Percentiles rank a stretch among this genome's conserved stretches.
These are phyloP conservation scores for Morpho deidamia DNA, from an alignment of 2,888 invertebrate genomes.

Conservation along the genomic window DNA sequence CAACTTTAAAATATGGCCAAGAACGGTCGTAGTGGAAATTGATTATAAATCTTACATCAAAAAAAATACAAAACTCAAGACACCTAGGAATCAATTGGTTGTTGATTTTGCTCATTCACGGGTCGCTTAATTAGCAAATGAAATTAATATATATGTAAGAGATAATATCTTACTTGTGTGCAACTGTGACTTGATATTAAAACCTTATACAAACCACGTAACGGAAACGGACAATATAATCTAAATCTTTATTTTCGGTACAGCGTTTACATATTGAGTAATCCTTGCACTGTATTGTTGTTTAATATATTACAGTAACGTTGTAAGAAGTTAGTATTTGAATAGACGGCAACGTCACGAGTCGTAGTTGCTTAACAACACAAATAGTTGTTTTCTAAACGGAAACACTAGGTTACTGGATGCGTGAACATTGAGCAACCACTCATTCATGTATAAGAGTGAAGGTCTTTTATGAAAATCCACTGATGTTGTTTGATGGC, in stretches of 20 bases:
- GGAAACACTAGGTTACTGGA: slow-evolving; percentile 54
- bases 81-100: too few relatives aligned
- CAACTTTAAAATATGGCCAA: too few relatives aligned
- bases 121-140: too few relatives aligned
- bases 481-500: slow-evolving; percentile 14
- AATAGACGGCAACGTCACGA: slow-evolving; percentile 36
- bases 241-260: background rate
- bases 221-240: background rate
- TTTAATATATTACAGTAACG: slow-evolving; percentile 7
- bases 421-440: slow-evolving; percentile 52
- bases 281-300: slow-evolving; percentile 13
- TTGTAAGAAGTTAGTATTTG: slow-evolving; percentile 21
- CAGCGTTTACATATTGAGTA: slow-evolving; percentile 7
- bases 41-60: too few relatives aligned
- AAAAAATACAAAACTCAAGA: too few relatives aligned
- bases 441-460: slow-evolving; percentile 55
- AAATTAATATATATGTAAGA: too few relatives aligned
- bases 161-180: too few relatives aligned
- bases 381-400: slow-evolving; percentile 59
- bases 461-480: slow-evolving; percentile 54
- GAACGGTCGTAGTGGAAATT: too few relatives aligned
- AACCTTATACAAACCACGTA: background rate
- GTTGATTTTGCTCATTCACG: too few relatives aligned
- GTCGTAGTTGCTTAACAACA: slow-evolving; percentile 47
- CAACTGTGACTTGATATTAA: too few relatives aligned